These are phyloP conservation scores for Julus scandinavius DNA, from an alignment of 2,888 invertebrate genomes.

Conservation along the genomic window DNA sequence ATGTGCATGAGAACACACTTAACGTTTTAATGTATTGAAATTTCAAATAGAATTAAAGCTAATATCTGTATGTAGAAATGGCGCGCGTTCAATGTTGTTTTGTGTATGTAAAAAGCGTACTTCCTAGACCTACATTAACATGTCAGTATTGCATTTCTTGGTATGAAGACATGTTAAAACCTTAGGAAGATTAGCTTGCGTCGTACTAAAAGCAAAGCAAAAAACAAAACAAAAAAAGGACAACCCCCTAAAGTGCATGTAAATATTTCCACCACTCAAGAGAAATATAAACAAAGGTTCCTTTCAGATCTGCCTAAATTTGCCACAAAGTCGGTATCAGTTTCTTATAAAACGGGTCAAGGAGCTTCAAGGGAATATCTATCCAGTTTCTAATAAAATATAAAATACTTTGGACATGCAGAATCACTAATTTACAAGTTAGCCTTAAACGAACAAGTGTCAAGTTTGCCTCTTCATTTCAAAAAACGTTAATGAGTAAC, in stretches of 20 bases:
- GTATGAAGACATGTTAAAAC: background rate
- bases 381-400: background rate
- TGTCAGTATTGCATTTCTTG: background rate
- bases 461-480: background rate
- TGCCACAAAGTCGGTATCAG: background rate
- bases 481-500: background rate
- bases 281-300: background rate
- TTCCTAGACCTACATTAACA: background rate
- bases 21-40: background rate
- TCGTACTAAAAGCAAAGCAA: background rate
- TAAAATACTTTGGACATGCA: background rate
- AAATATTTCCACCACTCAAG: background rate
- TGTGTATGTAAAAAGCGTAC: background rate
- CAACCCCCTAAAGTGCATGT: background rate
- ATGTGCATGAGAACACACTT: too few relatives aligned
- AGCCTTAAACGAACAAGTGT: background rate
- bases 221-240: background rate
- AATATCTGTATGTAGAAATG: background rate
- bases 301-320: background rate
- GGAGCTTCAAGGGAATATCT: background rate
- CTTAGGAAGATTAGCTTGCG: background rate
- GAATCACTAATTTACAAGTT: background rate
- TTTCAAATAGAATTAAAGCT: background rate
- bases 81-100: background rate
- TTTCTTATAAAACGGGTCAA: constrained; percentile 19